Evolutionary conservation across 2,113 vertebrate species (phyloP), one percentile per base, ranked within the genome.

Genomic region (Zapus hudsonius): DNA sequence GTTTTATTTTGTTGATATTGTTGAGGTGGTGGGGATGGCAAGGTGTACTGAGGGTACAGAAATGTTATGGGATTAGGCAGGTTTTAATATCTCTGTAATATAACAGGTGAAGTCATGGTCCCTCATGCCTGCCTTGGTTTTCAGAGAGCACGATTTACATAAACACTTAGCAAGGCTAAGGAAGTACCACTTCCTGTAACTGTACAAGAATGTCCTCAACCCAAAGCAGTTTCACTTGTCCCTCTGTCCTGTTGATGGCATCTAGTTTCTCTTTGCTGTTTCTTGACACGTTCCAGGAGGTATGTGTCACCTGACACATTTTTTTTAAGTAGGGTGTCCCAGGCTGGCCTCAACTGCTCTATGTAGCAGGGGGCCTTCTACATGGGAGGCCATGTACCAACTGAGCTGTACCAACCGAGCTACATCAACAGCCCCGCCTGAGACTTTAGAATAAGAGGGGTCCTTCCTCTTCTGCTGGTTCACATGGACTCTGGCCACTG

Each of bases 61-160:
- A 79, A 87, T 73, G 47, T 11, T 15, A 40, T 0, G 27, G 1
- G 5, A 67, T 44, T 90, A 36, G 78, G 47, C 52, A 90, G 76
- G 73, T 74, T 90, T 85, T 67, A 47, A 19, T 75, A 90, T 95
- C 67, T 66, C 19, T 25, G 33, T 79, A 44, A 64, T 66, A 67
- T 69, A 75, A n/a, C 7, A 78, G 13, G 6, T 11, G 66, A 40
- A 64, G 83, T 78, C 29, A 69, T n/a, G 25, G 67, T 81, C n/a
- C 57, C 47, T 78, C 38, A 27, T 27, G 59, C 44, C 29, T 75
- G 1, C 13, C 74, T 87, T 61, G 29, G n/a, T 74, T 78, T 72
- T 47, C 42, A 80, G 40, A 94, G 15, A 76, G 70, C 27, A 78
- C 79, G 79, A 76, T 33, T 70, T 79, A 76, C 19, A 38, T 20